Conservation (phyloP, 2,888 invertebrate genomes). For the Liodrosophila aerea region DNA sequence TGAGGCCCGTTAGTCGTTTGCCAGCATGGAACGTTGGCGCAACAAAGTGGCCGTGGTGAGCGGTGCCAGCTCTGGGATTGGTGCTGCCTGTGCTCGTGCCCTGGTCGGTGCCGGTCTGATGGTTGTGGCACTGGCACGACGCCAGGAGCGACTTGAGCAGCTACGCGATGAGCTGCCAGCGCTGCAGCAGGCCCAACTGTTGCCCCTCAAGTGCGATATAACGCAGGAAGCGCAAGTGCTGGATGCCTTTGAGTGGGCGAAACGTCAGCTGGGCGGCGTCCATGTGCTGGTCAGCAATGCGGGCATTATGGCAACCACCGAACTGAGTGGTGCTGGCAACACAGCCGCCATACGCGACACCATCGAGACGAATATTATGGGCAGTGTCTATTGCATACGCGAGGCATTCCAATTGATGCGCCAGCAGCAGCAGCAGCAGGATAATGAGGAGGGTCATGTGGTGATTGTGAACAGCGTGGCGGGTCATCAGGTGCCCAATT, state of each 20-base stretch:
- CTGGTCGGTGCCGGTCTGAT: conserved; percentile 83
- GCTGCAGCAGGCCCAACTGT: conserved; percentile 59
- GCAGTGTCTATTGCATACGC: conserved; percentile 83
- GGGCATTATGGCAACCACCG: conserved; percentile 82
- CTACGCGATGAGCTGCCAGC: conserved; percentile 58
- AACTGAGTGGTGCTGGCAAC: conserved; percentile 63
- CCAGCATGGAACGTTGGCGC: conserved; percentile 84
- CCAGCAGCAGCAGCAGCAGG: conserved; percentile 65
- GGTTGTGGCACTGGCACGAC: conserved; percentile 84
- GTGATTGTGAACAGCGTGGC: conserved; percentile 83
- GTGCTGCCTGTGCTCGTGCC: conserved; percentile 83
- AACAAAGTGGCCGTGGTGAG: conserved; percentile 86
- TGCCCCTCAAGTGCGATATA: conserved; percentile 82
- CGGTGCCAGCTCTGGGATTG: conserved; percentile 86
- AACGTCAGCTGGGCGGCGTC: conserved; percentile 84
- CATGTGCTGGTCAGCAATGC: conserved; percentile 86
- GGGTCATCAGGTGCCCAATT: conserved; percentile 80
- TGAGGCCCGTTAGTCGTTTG: conserved; percentile 18
- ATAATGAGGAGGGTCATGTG: conserved; percentile 83
- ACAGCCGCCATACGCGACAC: conserved; percentile 77
- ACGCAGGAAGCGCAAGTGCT: conserved; percentile 84
- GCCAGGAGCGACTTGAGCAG: conserved; percentile 80
- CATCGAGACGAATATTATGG: conserved; percentile 83
- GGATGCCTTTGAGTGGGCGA: conserved; percentile 84
- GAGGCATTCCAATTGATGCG: conserved; percentile 84